Evolutionary conservation across 2,113 vertebrate genomes (phyloP), one percentile per base, ranked within the genome.

Genomic region (Ammodytes dubius): DNA sequence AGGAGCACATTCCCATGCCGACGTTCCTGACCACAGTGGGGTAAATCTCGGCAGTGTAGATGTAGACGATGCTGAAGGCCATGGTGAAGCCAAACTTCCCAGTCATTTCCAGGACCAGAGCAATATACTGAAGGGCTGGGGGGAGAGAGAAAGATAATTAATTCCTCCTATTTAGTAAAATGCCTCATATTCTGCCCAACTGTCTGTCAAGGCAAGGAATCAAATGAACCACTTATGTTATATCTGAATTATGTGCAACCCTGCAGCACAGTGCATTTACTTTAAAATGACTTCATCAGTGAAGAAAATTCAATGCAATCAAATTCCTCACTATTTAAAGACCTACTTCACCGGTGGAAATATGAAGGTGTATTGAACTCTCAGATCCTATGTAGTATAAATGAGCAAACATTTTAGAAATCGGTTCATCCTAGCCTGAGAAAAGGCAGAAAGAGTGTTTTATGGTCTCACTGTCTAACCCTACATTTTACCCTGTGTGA

Each of bases 1-100:
- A 97, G 50, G 98, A 99, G 77, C 97, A 98, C 19, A 97, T 95
- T n/a, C 98, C 98, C 54, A 99, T 96, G n/a, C 97, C 97, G 86
- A 96, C 96, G 83, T 98, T 99, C 46, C 98, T 96, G 79, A 99
- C 96, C 1, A 98, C 97, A 0, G 98, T 99, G 45, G 98, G 96
- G 77, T 99, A 99, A 27, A 99, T 93, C 93, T 99, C 98, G 0
- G 97, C 96, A 0, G 97, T 99, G 94, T 98, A 98, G 87, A 98
- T 97, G 50, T 98, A 99, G 76, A 98, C 97, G 56, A 97, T 96
- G 27, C 96, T 92, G 68, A 98, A 98, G 81, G 97, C 96, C 84
- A 97, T 93, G 0, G 98, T 98, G 94, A 98, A 93, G 59, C 97
- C 97, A 80, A 99, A 98, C 74, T 99, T 99, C 42, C 98, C 97